A percentile compares a stretch with the other conserved stretches of the same genome.
phyloP scores from a whole-genome alignment of 2,797 vertebrate species.

The Trematocara caparti region DNA sequence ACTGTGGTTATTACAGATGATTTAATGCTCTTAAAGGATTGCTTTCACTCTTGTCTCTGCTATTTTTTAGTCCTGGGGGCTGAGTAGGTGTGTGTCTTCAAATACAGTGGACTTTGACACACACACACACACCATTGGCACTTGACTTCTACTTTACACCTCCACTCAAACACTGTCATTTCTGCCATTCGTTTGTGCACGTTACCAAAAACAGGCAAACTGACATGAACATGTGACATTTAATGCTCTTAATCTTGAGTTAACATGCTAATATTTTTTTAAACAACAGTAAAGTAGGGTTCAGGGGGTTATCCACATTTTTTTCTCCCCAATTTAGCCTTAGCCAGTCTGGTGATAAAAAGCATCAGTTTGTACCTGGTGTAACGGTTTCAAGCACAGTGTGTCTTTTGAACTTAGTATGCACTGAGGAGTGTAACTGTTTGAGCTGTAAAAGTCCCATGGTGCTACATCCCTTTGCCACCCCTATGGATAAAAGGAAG shows the following conservation, averaged over 20 bases:
- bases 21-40: constrained; percentile 18
- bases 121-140: constrained; percentile 27
- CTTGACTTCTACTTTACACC: constrained; percentile 28
- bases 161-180: neutral
- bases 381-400: constrained; percentile 22
- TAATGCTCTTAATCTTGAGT: constrained; percentile 44
- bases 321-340: neutral
- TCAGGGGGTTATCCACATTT: constrained; percentile 4
- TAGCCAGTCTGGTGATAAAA: constrained; percentile 24
- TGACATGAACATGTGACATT: constrained; percentile 47
- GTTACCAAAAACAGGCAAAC: constrained; percentile 53
- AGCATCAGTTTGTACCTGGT: constrained; percentile 20
- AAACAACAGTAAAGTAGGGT: constrained; percentile 12
- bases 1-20: neutral
- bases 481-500: constrained; percentile 18
- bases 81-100: constrained; percentile 67
- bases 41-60: constrained; percentile 19
- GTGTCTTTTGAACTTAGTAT: constrained; percentile 51
- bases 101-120: constrained; percentile 68
- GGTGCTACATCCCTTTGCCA: constrained; percentile 19
- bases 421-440: constrained; percentile 16
- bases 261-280: neutral
- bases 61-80: constrained; percentile 49
- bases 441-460: constrained; percentile 40
- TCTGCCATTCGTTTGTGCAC: constrained; percentile 24